Conservation (phyloP, 2,888 invertebrate species). For the Idaea straminata region DNA sequence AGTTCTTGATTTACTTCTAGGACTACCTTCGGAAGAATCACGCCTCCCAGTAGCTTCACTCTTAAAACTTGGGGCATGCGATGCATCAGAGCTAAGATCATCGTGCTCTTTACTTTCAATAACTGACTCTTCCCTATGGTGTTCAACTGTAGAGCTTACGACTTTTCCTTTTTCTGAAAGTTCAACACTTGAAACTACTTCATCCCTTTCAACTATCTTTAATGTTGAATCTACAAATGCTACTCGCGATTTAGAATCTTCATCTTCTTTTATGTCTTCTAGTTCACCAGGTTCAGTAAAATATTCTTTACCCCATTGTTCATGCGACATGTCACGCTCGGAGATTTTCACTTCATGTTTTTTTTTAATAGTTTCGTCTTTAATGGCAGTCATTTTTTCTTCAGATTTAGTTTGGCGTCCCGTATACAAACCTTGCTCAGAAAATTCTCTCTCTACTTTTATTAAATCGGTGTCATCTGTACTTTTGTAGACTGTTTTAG, state of each 20-base stretch:
- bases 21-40: slow-evolving; percentile 66
- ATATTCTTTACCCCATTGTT: slow-evolving; percentile 78
- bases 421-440: slow-evolving; percentile 70
- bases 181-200: slow-evolving; percentile 66
- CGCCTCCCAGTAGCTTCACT: slow-evolving; percentile 64
- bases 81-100: slow-evolving; percentile 72
- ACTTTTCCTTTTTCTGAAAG: slow-evolving; percentile 72
- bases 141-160: slow-evolving; percentile 68
- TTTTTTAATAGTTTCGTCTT: slow-evolving; percentile 72
- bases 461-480: slow-evolving; percentile 67
- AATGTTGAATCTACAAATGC: slow-evolving; percentile 68
- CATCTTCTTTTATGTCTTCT: slow-evolving; percentile 70
- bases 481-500: slow-evolving; percentile 67
- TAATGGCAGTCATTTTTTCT: slow-evolving; percentile 75
- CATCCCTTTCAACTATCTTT: slow-evolving; percentile 72
- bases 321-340: slow-evolving; percentile 74
- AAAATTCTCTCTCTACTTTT: slow-evolving; percentile 68
- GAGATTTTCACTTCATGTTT: slow-evolving; percentile 76
- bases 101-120: slow-evolving; percentile 76
- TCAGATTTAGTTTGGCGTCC: slow-evolving; percentile 71
- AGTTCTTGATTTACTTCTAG: slow-evolving; percentile 71
- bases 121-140: slow-evolving; percentile 71
- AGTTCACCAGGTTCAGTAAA: slow-evolving; percentile 73
- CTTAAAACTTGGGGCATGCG: slow-evolving; percentile 69
- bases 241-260: slow-evolving; percentile 59